These are phyloP conservation scores for Eilema griseolum DNA, from an alignment of 2,888 invertebrate genomes.

Conservation along the genomic window DNA sequence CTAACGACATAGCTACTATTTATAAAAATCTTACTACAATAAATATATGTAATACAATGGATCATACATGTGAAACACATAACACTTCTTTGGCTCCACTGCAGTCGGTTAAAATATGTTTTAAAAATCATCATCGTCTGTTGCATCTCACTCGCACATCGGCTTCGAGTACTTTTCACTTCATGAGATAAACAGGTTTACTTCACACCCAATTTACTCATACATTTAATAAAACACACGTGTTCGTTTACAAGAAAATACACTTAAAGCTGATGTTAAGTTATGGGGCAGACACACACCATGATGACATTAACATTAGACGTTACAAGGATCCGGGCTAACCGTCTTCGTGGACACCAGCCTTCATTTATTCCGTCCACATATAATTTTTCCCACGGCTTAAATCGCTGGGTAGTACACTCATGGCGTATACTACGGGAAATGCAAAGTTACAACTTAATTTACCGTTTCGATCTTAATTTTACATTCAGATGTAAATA, in stretches of 20 bases:
- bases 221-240: slow-evolving; percentile 64
- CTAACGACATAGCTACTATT: too few species aligned
- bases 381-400: slow-evolving; percentile 48
- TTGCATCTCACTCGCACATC: slow-evolving; percentile 4
- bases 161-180: slow-evolving; percentile 44
- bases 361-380: slow-evolving; percentile 37
- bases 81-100: neutral
- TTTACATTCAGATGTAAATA: too few species aligned
- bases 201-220: slow-evolving; percentile 52
- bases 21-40: too few species aligned
- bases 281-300: slow-evolving; percentile 32
- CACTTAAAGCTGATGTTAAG: slow-evolving; percentile 62
- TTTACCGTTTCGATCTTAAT: neutral
- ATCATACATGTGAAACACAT: neutral
- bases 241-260: slow-evolving; percentile 73
- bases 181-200: slow-evolving; percentile 42
- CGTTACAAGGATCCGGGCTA: slow-evolving; percentile 82
- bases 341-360: slow-evolving; percentile 63
- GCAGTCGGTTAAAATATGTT: neutral
- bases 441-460: neutral
- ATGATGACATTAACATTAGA: slow-evolving; percentile 60
- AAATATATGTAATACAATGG: too few species aligned
- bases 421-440: neutral
- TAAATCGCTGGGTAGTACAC: slow-evolving; percentile 18
- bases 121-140: neutral